These are phyloP conservation scores for Hydrophis major DNA, from an alignment of 2,797 vertebrate genomes.

Conservation along the genomic window DNA sequence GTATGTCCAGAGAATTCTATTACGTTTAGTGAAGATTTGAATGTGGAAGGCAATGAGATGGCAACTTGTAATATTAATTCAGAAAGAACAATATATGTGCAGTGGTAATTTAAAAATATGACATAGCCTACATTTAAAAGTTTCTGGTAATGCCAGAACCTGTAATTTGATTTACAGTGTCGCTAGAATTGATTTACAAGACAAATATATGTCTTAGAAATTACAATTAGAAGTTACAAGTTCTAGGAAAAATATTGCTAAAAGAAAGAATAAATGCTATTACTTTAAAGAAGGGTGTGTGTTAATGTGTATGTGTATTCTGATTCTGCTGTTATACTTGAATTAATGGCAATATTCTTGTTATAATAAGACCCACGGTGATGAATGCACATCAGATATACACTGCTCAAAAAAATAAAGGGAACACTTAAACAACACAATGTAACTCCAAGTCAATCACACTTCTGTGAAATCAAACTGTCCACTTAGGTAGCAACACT, in stretches of 20 bases:
- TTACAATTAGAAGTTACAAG: not conserved
- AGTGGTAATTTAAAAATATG: conserved; percentile 1
- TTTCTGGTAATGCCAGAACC: not conserved
- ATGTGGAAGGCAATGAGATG: conserved; percentile 20
- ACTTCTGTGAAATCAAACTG: too few species aligned
- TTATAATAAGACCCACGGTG: not conserved
- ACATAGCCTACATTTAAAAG: not conserved
- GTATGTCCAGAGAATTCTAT: conserved; percentile 42
- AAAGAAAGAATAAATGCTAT: not conserved
- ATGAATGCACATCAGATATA: not conserved
- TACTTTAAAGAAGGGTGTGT: not conserved
- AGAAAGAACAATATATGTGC: not conserved
- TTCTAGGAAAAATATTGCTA: not conserved
- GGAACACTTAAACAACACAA: too few species aligned
- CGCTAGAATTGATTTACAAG: accelerated
- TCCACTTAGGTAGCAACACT: too few species aligned
- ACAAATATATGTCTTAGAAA: not conserved
- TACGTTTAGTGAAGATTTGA: conserved; percentile 36
- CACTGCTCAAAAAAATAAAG: too few species aligned
- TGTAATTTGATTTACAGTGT: not conserved
- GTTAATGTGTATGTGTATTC: not conserved
- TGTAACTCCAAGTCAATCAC: too few species aligned
- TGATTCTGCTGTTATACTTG: not conserved
- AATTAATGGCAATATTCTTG: conserved; percentile 1
- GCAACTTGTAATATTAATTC: not conserved